These are phyloP conservation scores for Taenaris catops DNA, from an alignment of 2,888 invertebrate species.

Conservation along the genomic window DNA sequence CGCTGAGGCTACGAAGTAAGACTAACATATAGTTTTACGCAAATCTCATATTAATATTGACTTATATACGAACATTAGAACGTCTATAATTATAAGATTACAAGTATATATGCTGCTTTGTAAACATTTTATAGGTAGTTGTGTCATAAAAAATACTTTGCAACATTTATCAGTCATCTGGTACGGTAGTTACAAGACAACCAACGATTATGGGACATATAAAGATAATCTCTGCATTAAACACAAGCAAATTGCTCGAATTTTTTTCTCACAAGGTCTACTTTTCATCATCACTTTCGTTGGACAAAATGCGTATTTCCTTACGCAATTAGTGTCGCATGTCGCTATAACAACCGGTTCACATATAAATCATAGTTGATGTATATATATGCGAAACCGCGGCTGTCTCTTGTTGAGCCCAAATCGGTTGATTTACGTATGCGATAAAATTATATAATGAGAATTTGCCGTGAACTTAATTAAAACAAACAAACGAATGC, in stretches of 20 bases:
- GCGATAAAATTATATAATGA: conserved; percentile 12
- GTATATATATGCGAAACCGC: conserved; percentile 15
- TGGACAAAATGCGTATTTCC: conserved; percentile 9
- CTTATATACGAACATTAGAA: too few species aligned
- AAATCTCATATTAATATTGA: too few species aligned
- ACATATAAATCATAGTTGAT: conserved; percentile 22
- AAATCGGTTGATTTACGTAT: conserved; percentile 18
- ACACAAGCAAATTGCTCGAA: not conserved
- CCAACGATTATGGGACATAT: too few species aligned
- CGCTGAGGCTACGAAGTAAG: too few species aligned
- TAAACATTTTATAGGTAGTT: too few species aligned
- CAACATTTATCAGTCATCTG: too few species aligned
- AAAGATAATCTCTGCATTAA: not conserved
- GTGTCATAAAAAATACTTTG: too few species aligned
- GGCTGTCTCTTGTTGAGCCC: conserved; percentile 14
- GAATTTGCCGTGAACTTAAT: conserved; percentile 7
- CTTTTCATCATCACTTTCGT: conserved; percentile 9
- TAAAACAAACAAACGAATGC: too few species aligned
- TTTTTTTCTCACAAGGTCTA: conserved; percentile 13
- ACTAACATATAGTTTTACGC: too few species aligned
- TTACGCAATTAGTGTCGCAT: conserved; percentile 16
- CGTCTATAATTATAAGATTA: too few species aligned
- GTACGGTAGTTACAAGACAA: too few species aligned
- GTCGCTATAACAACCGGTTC: conserved; percentile 16
- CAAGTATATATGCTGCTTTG: too few species aligned